Conservation (phyloP, 2,888 invertebrate species). For the Agrochola macilenta region DNA sequence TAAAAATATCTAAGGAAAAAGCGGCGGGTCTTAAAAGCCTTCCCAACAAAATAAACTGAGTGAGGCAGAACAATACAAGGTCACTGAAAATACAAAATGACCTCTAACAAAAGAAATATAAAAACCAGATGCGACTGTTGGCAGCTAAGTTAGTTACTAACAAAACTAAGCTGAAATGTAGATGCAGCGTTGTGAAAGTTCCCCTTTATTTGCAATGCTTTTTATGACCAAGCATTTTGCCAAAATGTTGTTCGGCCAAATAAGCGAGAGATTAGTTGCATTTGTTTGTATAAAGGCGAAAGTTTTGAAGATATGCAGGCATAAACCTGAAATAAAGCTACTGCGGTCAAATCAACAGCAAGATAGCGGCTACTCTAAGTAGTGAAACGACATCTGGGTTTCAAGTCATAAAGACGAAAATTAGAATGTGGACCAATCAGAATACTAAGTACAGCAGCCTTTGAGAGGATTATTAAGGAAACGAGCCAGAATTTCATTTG, state of each 20-base stretch:
- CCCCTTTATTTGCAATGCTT: conserved; percentile 46
- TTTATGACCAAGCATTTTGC: conserved; percentile 44
- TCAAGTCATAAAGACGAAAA: conserved; percentile 8
- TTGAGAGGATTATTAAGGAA: not conserved
- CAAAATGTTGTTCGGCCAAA: conserved; percentile 36
- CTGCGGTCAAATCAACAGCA: conserved; percentile 29
- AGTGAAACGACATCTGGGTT: conserved; percentile 6
- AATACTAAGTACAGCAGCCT: not conserved
- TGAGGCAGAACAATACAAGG: conserved; percentile 35
- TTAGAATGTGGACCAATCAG: not conserved
- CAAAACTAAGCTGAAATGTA: conserved; percentile 34
- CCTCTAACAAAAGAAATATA: conserved; percentile 23
- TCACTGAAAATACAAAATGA: conserved; percentile 29
- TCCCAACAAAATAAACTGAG: conserved; percentile 23
- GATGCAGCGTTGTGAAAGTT: conserved; percentile 51
- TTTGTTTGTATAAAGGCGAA: conserved; percentile 40
- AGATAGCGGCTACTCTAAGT: conserved; percentile 14
- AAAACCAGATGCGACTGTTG: conserved; percentile 53
- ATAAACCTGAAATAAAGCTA: conserved; percentile 6
- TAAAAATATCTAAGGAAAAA: conserved; percentile 33
- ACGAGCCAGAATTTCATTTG: conserved; percentile 4
- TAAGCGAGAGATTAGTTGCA: conserved; percentile 25
- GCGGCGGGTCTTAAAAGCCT: conserved; percentile 21
- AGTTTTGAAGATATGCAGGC: conserved; percentile 24
- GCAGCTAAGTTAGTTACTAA: conserved; percentile 37